Conservation (phyloP, 2,113 vertebrate genomes). For the Cryptomyrus ogoouensis region DNA sequence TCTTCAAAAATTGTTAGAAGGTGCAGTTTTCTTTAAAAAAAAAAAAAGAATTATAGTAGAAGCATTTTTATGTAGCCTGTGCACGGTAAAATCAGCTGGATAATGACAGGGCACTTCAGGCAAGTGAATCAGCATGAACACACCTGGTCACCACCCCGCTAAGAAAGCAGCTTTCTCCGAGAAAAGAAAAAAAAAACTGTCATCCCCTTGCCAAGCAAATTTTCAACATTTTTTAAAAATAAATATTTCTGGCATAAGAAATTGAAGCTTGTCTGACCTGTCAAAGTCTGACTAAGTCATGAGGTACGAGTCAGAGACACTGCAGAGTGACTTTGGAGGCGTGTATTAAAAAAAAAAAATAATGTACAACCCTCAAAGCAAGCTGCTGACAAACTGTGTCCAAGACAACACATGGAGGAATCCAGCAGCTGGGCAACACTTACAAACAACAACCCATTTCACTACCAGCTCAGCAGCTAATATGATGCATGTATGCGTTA, state of each 20-base stretch:
- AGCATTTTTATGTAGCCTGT: background rate
- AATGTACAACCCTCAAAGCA: background rate
- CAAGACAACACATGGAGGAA: background rate
- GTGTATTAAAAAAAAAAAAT: background rate
- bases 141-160: background rate
- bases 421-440: background rate
- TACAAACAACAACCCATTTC: background rate
- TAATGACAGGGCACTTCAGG: background rate
- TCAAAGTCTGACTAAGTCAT: background rate
- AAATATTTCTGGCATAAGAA: constrained; percentile 10
- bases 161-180: background rate
- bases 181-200: background rate
- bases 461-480: background rate
- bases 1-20: background rate
- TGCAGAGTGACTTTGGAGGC: constrained; percentile 11
- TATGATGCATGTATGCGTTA: background rate
- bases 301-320: background rate
- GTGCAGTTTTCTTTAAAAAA: background rate
- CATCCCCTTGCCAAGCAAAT: background rate
- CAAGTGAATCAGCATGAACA: background rate
- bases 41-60: background rate
- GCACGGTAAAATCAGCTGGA: background rate
- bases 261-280: constrained; percentile 14
- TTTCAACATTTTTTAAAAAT: background rate
- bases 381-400: background rate